Conservation (phyloP, 2,797 vertebrate species). For the Setipinna tenuifilis region DNA sequence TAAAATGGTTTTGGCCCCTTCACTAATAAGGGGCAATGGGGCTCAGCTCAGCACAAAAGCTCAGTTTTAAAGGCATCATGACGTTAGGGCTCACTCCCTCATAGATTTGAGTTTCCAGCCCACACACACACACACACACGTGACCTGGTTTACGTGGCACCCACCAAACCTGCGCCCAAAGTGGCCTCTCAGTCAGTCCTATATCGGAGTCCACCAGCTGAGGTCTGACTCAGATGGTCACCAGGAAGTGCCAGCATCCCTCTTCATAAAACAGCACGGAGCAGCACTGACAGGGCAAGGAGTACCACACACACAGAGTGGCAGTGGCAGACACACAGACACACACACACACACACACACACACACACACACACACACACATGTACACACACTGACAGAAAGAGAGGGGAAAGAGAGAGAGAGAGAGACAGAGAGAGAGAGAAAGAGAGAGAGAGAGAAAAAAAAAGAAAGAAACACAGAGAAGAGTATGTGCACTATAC, state of each 20-base stretch:
- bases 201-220: constrained; percentile 46
- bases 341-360: background rate
- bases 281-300: background rate
- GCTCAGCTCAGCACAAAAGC: background rate
- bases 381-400: background rate
- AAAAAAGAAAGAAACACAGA: background rate
- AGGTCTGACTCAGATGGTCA: constrained; percentile 55
- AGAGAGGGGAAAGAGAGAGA: background rate
- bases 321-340: constrained; percentile 9
- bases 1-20: constrained; percentile 18
- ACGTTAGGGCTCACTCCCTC: background rate
- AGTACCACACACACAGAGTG: background rate
- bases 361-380: background rate
- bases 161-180: constrained; percentile 20
- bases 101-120: constrained; percentile 29
- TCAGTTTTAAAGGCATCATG: background rate
- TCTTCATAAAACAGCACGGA: background rate
- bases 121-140: constrained; percentile 32
- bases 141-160: constrained; percentile 38
- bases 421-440: too few relatives aligned
- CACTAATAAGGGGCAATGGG: background rate
- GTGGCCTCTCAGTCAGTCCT: constrained; percentile 24
- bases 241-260: background rate
- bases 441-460: too few relatives aligned
- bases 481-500: too few relatives aligned